Conservation (phyloP, 2,113 vertebrate species). For the Forbesichthys agassizii region DNA sequence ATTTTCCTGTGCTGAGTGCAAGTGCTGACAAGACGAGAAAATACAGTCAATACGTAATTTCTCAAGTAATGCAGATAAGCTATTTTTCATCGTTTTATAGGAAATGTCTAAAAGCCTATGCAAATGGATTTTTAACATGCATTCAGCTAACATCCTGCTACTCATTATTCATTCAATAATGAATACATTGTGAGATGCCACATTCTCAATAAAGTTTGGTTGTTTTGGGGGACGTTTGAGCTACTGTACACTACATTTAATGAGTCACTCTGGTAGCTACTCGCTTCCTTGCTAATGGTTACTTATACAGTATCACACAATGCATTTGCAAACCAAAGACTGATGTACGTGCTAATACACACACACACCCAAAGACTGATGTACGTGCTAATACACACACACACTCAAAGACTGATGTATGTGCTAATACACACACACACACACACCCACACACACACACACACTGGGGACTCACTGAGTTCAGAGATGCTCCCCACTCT, state of each 20-base stretch:
- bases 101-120: conserved; percentile 8
- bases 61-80: conserved; percentile 17
- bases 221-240: conserved; percentile 21
- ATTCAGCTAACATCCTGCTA: conserved; percentile 16
- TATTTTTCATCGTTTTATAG: conserved; percentile 1
- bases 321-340: neutral
- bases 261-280: conserved; percentile 24
- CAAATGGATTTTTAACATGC: conserved; percentile 21
- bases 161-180: conserved; percentile 42
- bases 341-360: neutral
- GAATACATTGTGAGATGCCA: conserved; percentile 19
- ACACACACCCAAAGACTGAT: neutral
- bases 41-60: conserved; percentile 7
- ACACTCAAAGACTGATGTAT: neutral
- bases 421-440: conserved; percentile 1
- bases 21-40: conserved; percentile 5
- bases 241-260: conserved; percentile 17
- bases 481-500: conserved; percentile 95
- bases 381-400: conserved; percentile 4
- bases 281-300: too few species aligned
- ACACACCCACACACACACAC: conserved; percentile 3
- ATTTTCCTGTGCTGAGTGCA: neutral
- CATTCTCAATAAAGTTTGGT: conserved; percentile 37
- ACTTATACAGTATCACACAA: too few species aligned
- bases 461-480: conserved; percentile 86